Evolutionary conservation across 2,113 vertebrate genomes (phyloP).

Genomic region (Centrocercus urophasianus): DNA sequence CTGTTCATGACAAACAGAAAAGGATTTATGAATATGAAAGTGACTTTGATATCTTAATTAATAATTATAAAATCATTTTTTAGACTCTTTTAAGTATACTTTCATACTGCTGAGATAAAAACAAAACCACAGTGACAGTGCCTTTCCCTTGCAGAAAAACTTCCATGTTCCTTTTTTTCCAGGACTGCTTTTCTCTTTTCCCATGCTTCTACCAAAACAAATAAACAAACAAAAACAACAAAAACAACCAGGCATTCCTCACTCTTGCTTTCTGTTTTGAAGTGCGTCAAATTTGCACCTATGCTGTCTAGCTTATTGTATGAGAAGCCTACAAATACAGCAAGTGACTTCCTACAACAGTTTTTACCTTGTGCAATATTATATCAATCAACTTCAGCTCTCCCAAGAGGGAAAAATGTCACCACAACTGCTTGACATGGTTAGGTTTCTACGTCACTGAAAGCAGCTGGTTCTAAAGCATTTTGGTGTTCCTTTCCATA

Average conservation of each 20-base stretch:
- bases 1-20: background rate
- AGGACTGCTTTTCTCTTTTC: background rate
- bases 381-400: background rate
- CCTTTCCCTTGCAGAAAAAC: background rate
- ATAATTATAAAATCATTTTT: background rate
- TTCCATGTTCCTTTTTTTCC: background rate
- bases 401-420: background rate
- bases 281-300: background rate
- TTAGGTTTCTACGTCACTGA: background rate
- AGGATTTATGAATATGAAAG: background rate
- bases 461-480: background rate
- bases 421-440: background rate
- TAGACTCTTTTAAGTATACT: background rate
- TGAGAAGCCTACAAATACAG: conserved; percentile 19
- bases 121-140: background rate
- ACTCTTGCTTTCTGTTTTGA: background rate
- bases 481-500: background rate
- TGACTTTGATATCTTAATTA: background rate
- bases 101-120: background rate
- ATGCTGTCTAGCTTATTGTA: background rate
- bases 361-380: conserved; percentile 6
- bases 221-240: no score
- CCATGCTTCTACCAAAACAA: background rate
- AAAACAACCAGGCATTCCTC: background rate
- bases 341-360: background rate